These are phyloP conservation scores for Rhinichthys osculus DNA, from an alignment of 2,797 vertebrate species.

Conservation along the genomic window DNA sequence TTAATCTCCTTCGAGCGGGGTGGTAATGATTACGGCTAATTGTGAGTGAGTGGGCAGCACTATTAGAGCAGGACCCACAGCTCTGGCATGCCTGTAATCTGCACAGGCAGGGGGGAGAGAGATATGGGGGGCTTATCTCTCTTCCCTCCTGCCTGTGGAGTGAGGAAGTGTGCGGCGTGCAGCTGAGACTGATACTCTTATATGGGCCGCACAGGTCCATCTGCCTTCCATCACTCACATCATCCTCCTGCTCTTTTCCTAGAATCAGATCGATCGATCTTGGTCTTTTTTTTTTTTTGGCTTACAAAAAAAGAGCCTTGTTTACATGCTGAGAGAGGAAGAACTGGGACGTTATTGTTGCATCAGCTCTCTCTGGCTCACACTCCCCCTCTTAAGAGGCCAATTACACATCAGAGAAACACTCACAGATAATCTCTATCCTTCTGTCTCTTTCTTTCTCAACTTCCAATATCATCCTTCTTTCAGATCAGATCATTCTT, in stretches of 20 bases:
- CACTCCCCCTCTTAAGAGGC: constrained; percentile 58
- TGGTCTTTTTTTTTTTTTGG: constrained; percentile 9
- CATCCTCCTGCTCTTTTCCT: neutral
- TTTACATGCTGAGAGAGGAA: constrained; percentile 62
- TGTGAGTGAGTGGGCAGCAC: constrained; percentile 53
- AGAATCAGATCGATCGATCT: constrained; percentile 35
- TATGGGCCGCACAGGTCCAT: neutral
- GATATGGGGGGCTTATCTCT: constrained; percentile 11
- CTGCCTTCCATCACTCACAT: neutral
- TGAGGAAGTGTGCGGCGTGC: constrained; percentile 14
- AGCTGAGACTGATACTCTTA: constrained; percentile 30
- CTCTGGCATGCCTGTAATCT: constrained; percentile 39
- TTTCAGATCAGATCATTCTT: constrained; percentile 49
- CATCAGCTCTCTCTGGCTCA: constrained; percentile 56
- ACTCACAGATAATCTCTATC: constrained; percentile 7
- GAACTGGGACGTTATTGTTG: constrained; percentile 67
- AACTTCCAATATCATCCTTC: constrained; percentile 57
- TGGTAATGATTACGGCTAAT: constrained; percentile 53
- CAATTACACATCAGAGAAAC: constrained; percentile 66
- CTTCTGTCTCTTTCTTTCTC: neutral
- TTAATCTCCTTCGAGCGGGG: constrained; percentile 46
- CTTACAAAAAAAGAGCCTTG: constrained; percentile 37
- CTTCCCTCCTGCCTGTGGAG: constrained; percentile 10
- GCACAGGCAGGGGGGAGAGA: constrained; percentile 32
- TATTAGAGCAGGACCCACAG: constrained; percentile 44